These are phyloP conservation scores for Bombus superbus DNA, from an alignment of 1,140 invertebrate genomes.

Conservation along the genomic window DNA sequence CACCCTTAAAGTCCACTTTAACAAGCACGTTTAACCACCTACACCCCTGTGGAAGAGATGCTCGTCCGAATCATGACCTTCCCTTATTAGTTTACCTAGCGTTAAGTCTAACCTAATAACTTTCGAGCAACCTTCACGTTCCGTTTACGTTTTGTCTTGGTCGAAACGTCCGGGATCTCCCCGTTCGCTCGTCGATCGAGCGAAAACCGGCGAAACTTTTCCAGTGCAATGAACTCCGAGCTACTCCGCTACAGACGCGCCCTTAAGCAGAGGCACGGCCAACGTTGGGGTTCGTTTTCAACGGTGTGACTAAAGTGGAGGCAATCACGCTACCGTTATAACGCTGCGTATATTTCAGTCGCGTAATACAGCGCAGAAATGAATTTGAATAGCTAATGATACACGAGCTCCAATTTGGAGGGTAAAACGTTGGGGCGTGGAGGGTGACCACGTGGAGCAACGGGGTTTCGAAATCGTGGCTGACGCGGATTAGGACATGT, in stretches of 20 bases:
- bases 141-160: constrained; percentile 21
- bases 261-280: constrained; percentile 25
- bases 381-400: constrained; percentile 64
- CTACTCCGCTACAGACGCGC: constrained; percentile 23
- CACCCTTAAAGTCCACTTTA: background rate
- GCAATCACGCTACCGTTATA: constrained; percentile 54
- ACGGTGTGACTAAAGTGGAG: constrained; percentile 53
- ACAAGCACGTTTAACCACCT: too few relatives aligned
- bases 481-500: constrained; percentile 17
- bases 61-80: background rate
- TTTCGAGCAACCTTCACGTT: constrained; percentile 28
- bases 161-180: constrained; percentile 1
- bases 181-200: constrained; percentile 32
- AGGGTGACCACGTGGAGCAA: background rate
- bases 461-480: background rate
- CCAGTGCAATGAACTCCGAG: constrained; percentile 49
- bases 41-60: background rate
- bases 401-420: constrained; percentile 32
- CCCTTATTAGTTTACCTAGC: constrained; percentile 2
- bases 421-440: constrained; percentile 11
- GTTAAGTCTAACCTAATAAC: constrained; percentile 34
- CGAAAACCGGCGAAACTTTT: constrained; percentile 44
- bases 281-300: constrained; percentile 38
- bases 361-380: constrained; percentile 35
- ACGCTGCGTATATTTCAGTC: constrained; percentile 41